phyloP scores from a whole-genome alignment of 2,797 vertebrate species.

The Aplochiton taeniatus region DNA sequence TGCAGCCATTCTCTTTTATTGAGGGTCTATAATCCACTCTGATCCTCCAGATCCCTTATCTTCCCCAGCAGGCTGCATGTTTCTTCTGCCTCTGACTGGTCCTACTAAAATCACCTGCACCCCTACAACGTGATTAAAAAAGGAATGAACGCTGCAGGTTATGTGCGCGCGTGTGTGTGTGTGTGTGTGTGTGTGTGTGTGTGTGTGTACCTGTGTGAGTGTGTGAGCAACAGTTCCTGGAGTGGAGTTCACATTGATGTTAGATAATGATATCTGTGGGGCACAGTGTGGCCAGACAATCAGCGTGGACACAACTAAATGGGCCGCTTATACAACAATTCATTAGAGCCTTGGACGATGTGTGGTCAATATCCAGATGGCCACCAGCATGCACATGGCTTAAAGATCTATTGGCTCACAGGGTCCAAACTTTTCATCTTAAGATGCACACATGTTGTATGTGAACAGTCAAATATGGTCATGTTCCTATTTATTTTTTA shows the following conservation, averaged over 20 bases:
- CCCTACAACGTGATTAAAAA: conserved; percentile 1
- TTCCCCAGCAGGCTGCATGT: conserved; percentile 11
- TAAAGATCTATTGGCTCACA: too few species aligned
- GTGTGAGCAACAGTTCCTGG: not conserved
- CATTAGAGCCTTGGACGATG: too few species aligned
- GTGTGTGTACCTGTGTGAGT: conserved; percentile 1
- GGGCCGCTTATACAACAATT: too few species aligned
- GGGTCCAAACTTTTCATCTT: too few species aligned
- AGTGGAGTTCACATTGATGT: not conserved
- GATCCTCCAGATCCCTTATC: conserved; percentile 25
- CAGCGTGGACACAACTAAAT: too few species aligned
- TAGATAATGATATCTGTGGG: too few species aligned
- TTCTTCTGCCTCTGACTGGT: conserved; percentile 8
- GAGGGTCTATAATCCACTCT: conserved; percentile 42
- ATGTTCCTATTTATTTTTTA: too few species aligned
- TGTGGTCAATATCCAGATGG: too few species aligned
- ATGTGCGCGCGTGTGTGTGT: not conserved
- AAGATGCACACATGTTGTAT: too few species aligned
- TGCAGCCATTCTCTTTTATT: conserved; percentile 55
- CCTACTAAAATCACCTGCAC: conserved; percentile 25
- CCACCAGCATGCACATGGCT: too few species aligned
- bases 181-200: not conserved
- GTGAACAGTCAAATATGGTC: too few species aligned
- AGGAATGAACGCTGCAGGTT: conserved; percentile 1
- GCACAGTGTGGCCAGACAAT: too few species aligned